Evolutionary conservation across 1,140 invertebrate species (phyloP).

Genomic region (Scylla paramamosain): DNA sequence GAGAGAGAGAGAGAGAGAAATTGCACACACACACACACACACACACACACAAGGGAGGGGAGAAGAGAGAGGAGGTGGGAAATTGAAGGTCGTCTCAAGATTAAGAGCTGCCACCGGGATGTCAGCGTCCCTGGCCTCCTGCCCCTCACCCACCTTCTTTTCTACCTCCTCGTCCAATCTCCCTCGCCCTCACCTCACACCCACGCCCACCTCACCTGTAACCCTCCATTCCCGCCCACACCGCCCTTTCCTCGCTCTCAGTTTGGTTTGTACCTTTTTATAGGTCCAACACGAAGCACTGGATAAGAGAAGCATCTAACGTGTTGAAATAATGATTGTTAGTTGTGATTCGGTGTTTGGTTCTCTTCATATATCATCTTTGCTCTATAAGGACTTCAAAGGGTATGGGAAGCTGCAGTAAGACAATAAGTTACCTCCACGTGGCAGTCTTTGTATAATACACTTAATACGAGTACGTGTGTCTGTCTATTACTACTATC

Average conservation of each 20-base stretch:
- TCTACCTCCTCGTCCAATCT: neutral
- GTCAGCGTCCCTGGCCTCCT: neutral
- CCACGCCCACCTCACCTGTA: neutral
- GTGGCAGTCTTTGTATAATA: too few species aligned
- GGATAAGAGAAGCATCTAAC: too few species aligned
- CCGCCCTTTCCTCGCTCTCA: neutral
- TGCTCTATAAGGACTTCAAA: too few species aligned
- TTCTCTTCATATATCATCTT: too few species aligned
- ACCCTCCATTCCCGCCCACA: neutral
- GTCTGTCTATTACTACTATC: too few species aligned
- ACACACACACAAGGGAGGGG: conserved; percentile 29
- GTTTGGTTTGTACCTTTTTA: neutral
- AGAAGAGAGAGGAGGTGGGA: neutral
- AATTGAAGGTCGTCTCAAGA: neutral
- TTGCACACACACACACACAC: conserved; percentile 40
- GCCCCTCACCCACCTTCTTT: neutral
- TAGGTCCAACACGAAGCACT: neutral
- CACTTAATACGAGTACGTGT: too few species aligned
- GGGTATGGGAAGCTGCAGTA: too few species aligned
- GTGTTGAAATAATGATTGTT: too few species aligned
- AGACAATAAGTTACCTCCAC: too few species aligned
- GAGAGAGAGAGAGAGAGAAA: neutral
- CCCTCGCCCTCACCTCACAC: neutral
- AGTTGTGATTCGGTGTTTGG: too few species aligned
- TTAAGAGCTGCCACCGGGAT: neutral